phyloP scores from a whole-genome alignment of 2,888 invertebrate species.

The Slavum lentiscoides region DNA sequence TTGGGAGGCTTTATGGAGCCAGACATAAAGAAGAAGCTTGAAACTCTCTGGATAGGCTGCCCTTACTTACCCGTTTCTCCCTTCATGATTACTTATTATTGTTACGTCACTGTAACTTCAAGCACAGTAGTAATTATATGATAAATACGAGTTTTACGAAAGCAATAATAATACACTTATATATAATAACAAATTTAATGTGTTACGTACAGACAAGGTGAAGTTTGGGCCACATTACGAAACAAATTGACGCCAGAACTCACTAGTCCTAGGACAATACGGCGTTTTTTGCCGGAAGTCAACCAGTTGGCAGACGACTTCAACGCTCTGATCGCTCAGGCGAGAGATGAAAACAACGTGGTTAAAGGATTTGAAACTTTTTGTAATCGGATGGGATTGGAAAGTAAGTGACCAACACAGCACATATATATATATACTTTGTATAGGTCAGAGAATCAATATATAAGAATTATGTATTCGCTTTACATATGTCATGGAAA shows the following conservation, averaged over 20 bases:
- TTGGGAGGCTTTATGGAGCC: no score
- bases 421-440: not conserved
- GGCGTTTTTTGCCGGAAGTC: conserved; percentile 74
- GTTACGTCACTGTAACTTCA: no score
- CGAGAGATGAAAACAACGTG: conserved; percentile 63
- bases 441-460: not conserved
- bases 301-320: conserved; percentile 79
- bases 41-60: no score
- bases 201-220: conserved; percentile 67
- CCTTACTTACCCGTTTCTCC: no score
- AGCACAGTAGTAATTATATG: no score
- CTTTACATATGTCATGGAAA: no score
- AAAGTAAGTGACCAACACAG: conserved; percentile 65
- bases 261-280: conserved; percentile 75
- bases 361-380: conserved; percentile 72
- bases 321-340: conserved; percentile 67
- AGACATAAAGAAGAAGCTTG: no score
- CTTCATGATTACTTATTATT: no score
- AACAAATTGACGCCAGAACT: conserved; percentile 74
- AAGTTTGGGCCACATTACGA: conserved; percentile 76
- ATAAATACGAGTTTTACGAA: no score
- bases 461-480: no score
- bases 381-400: conserved; percentile 77
- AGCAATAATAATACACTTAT: no score
- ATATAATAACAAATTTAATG: no score